These are phyloP conservation scores for Chrysomela aeneicollis DNA, from an alignment of 2,888 invertebrate genomes.

Conservation along the genomic window DNA sequence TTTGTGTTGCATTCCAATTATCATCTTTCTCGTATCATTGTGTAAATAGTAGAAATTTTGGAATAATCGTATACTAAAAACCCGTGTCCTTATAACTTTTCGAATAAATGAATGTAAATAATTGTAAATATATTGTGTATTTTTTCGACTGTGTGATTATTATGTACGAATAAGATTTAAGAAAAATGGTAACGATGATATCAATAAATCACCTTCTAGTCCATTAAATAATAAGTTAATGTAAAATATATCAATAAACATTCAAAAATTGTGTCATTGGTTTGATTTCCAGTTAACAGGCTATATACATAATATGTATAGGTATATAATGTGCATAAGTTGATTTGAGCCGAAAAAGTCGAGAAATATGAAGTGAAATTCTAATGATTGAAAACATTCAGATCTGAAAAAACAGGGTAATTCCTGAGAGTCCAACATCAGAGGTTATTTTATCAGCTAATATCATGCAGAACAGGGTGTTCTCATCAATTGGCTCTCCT, in stretches of 20 bases:
- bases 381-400: too few species aligned
- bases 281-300: constrained; percentile 5
- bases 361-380: too few species aligned
- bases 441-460: too few species aligned
- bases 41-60: constrained; percentile 28
- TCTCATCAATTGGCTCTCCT: too few species aligned
- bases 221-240: constrained; percentile 53
- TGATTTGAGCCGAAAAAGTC: too few species aligned
- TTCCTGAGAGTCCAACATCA: too few species aligned
- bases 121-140: constrained; percentile 42
- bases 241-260: constrained; percentile 43
- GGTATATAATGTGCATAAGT: too few species aligned
- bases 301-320: too few species aligned
- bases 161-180: constrained; percentile 22
- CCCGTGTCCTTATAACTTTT: constrained; percentile 40
- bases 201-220: constrained; percentile 45
- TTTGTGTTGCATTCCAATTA: too few species aligned
- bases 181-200: constrained; percentile 28
- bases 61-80: constrained; percentile 34
- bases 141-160: constrained; percentile 29
- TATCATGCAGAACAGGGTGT: too few species aligned
- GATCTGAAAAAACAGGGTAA: too few species aligned
- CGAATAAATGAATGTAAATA: constrained; percentile 29
- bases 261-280: constrained; percentile 22
- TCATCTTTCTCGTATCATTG: not conserved